These are phyloP conservation scores for Neotoxoptera formosana DNA, from an alignment of 1,140 invertebrate genomes.

Conservation along the genomic window DNA sequence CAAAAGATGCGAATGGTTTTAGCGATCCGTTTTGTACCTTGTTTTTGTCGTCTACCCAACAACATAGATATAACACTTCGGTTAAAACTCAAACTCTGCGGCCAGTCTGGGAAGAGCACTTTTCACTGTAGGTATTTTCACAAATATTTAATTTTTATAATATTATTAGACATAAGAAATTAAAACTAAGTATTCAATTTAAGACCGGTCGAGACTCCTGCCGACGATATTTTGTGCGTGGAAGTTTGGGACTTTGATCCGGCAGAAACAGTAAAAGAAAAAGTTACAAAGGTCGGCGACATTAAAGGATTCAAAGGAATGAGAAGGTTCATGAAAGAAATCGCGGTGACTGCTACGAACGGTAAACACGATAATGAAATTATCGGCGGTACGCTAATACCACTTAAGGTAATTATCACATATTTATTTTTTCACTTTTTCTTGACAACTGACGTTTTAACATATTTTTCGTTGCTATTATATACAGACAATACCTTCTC, in stretches of 20 bases:
- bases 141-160: neutral
- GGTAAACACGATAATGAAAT: conserved; percentile 95
- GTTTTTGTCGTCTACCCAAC: conserved; percentile 77
- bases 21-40: conserved; percentile 94
- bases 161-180: neutral
- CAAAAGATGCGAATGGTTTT: conserved; percentile 95
- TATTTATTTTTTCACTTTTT: conserved; percentile 30
- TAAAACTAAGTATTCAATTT: conserved; percentile 29
- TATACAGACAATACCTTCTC: conserved; percentile 84
- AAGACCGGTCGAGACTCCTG: conserved; percentile 65
- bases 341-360: conserved; percentile 91
- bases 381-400: conserved; percentile 85
- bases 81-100: conserved; percentile 89
- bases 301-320: conserved; percentile 85
- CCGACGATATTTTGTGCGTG: conserved; percentile 68
- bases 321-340: conserved; percentile 90
- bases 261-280: conserved; percentile 86
- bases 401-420: conserved; percentile 75
- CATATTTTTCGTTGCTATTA: neutral
- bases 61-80: conserved; percentile 84
- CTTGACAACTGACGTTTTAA: neutral
- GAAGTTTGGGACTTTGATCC: conserved; percentile 86
- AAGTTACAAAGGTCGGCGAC: conserved; percentile 83
- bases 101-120: conserved; percentile 96
- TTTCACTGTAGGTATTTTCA: conserved; percentile 89